A percentile compares a stretch with the other conserved stretches of the same genome.
These are phyloP conservation scores for Orbicella faveolata DNA, from an alignment of 64 coral and sea anemone species.

Conservation along the genomic window DNA sequence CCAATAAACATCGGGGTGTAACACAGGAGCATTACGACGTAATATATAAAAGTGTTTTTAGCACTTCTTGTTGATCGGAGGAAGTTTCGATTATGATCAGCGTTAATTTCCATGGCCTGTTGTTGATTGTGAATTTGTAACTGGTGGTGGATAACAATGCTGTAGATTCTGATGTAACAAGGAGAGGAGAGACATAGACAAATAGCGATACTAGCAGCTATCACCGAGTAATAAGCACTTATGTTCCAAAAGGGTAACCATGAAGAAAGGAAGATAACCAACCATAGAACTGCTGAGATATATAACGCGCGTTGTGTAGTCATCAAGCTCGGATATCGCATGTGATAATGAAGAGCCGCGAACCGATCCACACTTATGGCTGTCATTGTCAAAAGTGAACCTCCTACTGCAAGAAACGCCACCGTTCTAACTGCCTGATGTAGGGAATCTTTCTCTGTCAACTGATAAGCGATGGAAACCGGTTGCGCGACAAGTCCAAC, in stretches of 20 bases:
- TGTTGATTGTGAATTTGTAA: not conserved
- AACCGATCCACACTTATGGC: not conserved
- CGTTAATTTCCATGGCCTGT: not conserved
- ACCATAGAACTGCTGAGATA: not conserved
- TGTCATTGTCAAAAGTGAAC: not conserved
- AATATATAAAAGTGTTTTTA: slow-evolving; percentile 29
- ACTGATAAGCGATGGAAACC: not conserved
- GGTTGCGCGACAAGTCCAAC: slow-evolving; percentile 17
- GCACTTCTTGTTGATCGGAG: not conserved
- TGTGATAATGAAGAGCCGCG: not conserved
- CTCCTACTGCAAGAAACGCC: not conserved
- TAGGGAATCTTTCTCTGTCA: not conserved
- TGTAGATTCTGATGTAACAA: slow-evolving; percentile 8
- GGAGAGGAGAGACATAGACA: not conserved
- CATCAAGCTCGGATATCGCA: not conserved
- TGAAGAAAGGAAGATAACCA: not conserved
- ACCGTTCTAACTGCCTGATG: not conserved
- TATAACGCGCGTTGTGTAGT: not conserved
- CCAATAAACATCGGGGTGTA: not conserved
- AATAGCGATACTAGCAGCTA: not conserved
- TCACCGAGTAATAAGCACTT: not conserved
- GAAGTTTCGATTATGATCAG: not conserved
- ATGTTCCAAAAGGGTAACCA: not conserved
- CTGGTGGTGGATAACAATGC: not conserved
- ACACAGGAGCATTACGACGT: slow-evolving; percentile 2